Percentiles rank a stretch among this genome's conserved stretches.
phyloP scores from a whole-genome alignment of 2,797 vertebrate genomes.

The Microctenopoma steveboyesi region DNA sequence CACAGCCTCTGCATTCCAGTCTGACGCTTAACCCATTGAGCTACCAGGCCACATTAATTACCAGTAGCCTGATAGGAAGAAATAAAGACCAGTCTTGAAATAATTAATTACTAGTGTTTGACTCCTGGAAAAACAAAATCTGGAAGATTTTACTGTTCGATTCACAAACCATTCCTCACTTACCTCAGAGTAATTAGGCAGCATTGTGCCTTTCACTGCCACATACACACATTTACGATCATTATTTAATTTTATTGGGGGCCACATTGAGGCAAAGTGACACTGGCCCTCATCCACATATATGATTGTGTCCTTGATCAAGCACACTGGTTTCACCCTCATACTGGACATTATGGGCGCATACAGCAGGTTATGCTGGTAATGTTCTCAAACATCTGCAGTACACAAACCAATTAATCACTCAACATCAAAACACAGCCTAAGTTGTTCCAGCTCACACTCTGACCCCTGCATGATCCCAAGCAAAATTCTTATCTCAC shows the following conservation, averaged over 20 bases:
- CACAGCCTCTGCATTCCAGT: too few species aligned
- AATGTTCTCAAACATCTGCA: conserved; percentile 37
- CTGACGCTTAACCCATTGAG: too few species aligned
- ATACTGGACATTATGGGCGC: conserved; percentile 7
- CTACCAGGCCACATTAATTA: not conserved
- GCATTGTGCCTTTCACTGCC: not conserved
- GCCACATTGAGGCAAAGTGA: not conserved
- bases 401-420: conserved; percentile 10
- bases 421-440: conserved; percentile 31
- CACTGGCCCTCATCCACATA: not conserved
- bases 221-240: not conserved
- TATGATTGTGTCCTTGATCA: not conserved
- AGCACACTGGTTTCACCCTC: too few species aligned
- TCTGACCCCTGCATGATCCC: conserved; percentile 40
- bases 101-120: not conserved
- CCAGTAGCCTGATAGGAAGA: not conserved
- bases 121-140: not conserved
- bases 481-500: conserved; percentile 46
- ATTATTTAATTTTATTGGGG: not conserved
- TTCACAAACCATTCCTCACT: not conserved
- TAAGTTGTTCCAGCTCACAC: conserved; percentile 28
- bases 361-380: not conserved
- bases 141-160: not conserved
- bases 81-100: not conserved
- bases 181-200: not conserved